A percentile compares a stretch with the other conserved stretches of the same genome.
These are phyloP conservation scores for Dipus sagitta DNA, from an alignment of 2,797 vertebrate genomes.

Conservation along the genomic window DNA sequence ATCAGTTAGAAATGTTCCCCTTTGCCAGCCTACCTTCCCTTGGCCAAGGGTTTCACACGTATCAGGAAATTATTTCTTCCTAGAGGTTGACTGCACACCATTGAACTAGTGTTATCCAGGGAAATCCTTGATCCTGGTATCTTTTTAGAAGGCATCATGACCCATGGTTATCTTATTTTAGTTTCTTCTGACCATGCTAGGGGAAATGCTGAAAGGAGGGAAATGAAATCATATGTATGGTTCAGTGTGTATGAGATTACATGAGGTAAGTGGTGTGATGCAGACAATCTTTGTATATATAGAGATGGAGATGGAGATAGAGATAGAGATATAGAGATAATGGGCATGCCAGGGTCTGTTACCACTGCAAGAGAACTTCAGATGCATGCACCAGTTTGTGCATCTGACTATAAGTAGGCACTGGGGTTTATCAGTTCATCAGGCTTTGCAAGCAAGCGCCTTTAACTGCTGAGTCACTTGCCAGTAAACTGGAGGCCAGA, in stretches of 20 bases:
- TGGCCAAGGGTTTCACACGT: background rate
- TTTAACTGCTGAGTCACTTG: too few relatives aligned
- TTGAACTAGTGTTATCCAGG: background rate
- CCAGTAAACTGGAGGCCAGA: too few relatives aligned
- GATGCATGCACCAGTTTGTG: too few relatives aligned
- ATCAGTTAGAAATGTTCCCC: background rate
- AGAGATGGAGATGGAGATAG: too few relatives aligned
- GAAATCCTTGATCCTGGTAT: background rate
- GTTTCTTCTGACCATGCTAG: background rate
- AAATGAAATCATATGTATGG: background rate
- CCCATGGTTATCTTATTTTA: background rate
- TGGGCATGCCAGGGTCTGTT: too few relatives aligned
- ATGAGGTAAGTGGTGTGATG: background rate
- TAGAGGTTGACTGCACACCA: background rate
- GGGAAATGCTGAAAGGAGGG: background rate
- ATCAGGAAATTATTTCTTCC: background rate
- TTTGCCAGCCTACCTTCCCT: background rate
- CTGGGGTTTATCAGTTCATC: too few relatives aligned
- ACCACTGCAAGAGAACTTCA: too few relatives aligned
- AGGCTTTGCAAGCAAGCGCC: too few relatives aligned
- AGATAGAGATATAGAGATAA: too few relatives aligned
- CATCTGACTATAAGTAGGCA: too few relatives aligned
- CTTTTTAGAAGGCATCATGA: background rate
- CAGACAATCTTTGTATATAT: background rate
- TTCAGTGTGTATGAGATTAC: background rate